Percentiles rank a stretch among this genome's conserved stretches.
Conservation (phyloP, 2,888 invertebrate genomes). For the Junonia oenone region DNA sequence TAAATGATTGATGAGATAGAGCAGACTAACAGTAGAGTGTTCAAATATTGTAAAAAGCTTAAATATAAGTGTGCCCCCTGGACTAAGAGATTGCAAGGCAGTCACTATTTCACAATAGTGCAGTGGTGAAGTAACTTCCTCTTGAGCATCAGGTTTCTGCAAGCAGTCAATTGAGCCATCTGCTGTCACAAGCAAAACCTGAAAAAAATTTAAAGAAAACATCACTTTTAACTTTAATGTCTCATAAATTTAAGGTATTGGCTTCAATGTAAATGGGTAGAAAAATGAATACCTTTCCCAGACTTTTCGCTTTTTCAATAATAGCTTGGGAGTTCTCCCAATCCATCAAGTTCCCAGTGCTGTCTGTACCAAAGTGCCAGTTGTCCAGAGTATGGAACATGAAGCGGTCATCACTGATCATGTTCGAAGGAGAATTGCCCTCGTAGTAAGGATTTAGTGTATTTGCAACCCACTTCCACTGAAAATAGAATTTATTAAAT, state of each 20-base stretch:
- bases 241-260: too few species aligned
- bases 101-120: slow-evolving; percentile 91
- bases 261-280: too few species aligned
- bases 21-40: slow-evolving; percentile 85
- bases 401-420: slow-evolving; percentile 92
- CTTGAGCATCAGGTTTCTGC: slow-evolving; percentile 91
- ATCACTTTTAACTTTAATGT: neutral
- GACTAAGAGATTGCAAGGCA: slow-evolving; percentile 84
- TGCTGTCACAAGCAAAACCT: slow-evolving; percentile 89
- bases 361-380: slow-evolving; percentile 93
- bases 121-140: slow-evolving; percentile 86
- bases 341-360: slow-evolving; percentile 90
- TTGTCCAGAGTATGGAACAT: slow-evolving; percentile 86
- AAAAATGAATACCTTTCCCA: slow-evolving; percentile 71
- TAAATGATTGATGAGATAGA: slow-evolving; percentile 87
- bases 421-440: slow-evolving; percentile 84
- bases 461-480: slow-evolving; percentile 93
- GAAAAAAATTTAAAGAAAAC: slow-evolving; percentile 5
- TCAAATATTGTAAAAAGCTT: slow-evolving; percentile 96
- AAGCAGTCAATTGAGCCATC: slow-evolving; percentile 97
- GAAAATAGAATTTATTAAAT: slow-evolving; percentile 28
- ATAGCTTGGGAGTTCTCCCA: slow-evolving; percentile 84
- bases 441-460: slow-evolving; percentile 96
- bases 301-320: slow-evolving; percentile 62
- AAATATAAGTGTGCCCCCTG: slow-evolving; percentile 88